Evolutionary conservation across 2,797 vertebrate species (phyloP).

Genomic region (Trematomus bernacchii): DNA sequence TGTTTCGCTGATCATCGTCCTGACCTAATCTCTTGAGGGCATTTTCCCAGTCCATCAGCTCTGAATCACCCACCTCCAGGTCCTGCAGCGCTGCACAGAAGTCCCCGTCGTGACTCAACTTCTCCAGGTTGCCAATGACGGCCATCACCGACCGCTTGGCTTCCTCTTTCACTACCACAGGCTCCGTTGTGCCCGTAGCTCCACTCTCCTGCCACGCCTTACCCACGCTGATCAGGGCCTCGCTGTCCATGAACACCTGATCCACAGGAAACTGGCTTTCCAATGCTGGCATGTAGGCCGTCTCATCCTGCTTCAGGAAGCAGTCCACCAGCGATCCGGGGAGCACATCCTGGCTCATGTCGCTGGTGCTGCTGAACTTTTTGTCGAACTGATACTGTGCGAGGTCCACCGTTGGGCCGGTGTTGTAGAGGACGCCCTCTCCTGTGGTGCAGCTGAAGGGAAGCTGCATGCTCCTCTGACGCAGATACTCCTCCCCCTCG

Average conservation of each 20-base stretch:
- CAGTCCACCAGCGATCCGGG: slow-evolving; percentile 80
- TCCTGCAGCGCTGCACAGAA: slow-evolving; percentile 67
- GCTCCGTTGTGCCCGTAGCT: accelerated
- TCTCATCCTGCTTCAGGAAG: slow-evolving; percentile 80
- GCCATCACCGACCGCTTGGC: slow-evolving; percentile 62
- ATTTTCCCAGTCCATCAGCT: slow-evolving; percentile 83
- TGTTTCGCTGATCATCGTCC: slow-evolving; percentile 32
- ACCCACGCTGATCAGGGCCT: slow-evolving; percentile 73
- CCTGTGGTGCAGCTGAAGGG: slow-evolving; percentile 84
- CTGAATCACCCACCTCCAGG: slow-evolving; percentile 36
- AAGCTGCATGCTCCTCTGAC: slow-evolving; percentile 79
- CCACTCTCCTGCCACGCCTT: slow-evolving; percentile 61
- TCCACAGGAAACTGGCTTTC: slow-evolving; percentile 66
- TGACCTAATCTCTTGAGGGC: slow-evolving; percentile 73
- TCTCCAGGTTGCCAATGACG: slow-evolving; percentile 79
- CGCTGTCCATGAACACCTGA: slow-evolving; percentile 79
- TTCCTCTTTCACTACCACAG: slow-evolving; percentile 71
- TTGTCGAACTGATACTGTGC: slow-evolving; percentile 58
- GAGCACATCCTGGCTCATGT: slow-evolving; percentile 15
- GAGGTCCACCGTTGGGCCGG: slow-evolving; percentile 63
- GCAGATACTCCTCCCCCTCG: slow-evolving; percentile 86
- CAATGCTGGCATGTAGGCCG: slow-evolving; percentile 52
- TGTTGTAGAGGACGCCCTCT: slow-evolving; percentile 84
- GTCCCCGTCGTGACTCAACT: slow-evolving; percentile 56
- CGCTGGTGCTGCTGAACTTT: slow-evolving; percentile 18